Conservation (phyloP, 2,888 invertebrate genomes). For the Dryobota labecula region DNA sequence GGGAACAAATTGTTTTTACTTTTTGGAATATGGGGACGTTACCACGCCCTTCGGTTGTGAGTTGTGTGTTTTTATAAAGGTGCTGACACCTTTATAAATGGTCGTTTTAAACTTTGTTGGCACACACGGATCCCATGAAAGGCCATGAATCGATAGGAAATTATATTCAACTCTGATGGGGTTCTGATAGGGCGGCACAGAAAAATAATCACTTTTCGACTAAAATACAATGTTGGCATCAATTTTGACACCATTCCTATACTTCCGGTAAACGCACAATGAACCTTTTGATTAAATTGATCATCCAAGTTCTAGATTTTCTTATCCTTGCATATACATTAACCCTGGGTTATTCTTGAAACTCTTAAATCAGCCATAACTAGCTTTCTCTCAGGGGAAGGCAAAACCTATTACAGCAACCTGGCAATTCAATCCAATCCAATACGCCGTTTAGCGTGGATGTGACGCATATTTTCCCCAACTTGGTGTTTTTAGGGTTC, state of each 20-base stretch:
- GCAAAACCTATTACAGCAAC: not conserved
- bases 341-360: not conserved
- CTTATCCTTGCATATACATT: not conserved
- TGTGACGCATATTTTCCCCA: too few relatives aligned
- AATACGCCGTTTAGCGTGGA: too few relatives aligned
- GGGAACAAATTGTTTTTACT: conserved; percentile 23
- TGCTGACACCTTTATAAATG: conserved; percentile 35
- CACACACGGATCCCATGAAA: conserved; percentile 5
- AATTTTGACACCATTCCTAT: not conserved
- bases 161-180: conserved; percentile 20
- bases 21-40: conserved; percentile 10
- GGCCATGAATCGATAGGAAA: conserved; percentile 33
- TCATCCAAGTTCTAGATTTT: not conserved
- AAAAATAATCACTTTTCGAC: conserved; percentile 32
- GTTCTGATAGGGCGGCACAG: conserved; percentile 20
- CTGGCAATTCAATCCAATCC: too few relatives aligned
- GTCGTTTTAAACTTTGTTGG: conserved; percentile 26
- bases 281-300: not conserved
- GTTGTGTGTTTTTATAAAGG: not conserved
- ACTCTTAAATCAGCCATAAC: not conserved
- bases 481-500: too few relatives aligned
- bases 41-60: conserved; percentile 9
- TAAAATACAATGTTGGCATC: conserved; percentile 7
- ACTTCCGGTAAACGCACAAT: not conserved
- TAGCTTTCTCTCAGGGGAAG: not conserved